Evolutionary conservation across 2,113 vertebrate genomes (phyloP).

Genomic region (Crypturellus undulatus): DNA sequence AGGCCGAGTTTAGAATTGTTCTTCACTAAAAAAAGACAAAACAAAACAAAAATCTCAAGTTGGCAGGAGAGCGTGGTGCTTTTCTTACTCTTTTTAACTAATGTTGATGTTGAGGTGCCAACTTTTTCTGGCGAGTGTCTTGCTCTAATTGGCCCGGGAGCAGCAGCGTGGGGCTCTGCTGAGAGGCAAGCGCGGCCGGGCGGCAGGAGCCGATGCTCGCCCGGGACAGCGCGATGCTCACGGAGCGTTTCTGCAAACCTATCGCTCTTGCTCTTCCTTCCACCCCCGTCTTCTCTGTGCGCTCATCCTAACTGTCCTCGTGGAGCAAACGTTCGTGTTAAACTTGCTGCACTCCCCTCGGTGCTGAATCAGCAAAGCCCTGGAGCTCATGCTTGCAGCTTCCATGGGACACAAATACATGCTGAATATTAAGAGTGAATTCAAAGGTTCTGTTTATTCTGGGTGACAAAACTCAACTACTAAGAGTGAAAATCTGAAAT

Average conservation of each 20-base stretch:
- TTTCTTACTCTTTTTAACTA: background rate
- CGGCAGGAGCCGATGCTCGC: conserved; percentile 29
- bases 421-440: background rate
- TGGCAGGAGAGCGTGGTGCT: background rate
- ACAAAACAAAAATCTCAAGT: background rate
- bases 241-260: background rate
- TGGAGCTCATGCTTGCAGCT: rapidly evolving
- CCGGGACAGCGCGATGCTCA: background rate
- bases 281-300: background rate
- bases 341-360: background rate
- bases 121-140: background rate
- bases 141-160: background rate
- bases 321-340: background rate
- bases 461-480: background rate
- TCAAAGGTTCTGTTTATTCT: background rate
- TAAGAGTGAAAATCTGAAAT: background rate
- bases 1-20: background rate
- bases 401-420: background rate
- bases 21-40: background rate
- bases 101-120: background rate
- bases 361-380: background rate
- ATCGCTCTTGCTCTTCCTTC: background rate
- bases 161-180: conserved; percentile 14
- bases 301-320: background rate
- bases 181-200: conserved; percentile 19